Percentiles rank a stretch among this genome's conserved stretches.
These are phyloP conservation scores for Clarias pachynema DNA, from an alignment of 2,797 vertebrate species.

Conservation along the genomic window DNA sequence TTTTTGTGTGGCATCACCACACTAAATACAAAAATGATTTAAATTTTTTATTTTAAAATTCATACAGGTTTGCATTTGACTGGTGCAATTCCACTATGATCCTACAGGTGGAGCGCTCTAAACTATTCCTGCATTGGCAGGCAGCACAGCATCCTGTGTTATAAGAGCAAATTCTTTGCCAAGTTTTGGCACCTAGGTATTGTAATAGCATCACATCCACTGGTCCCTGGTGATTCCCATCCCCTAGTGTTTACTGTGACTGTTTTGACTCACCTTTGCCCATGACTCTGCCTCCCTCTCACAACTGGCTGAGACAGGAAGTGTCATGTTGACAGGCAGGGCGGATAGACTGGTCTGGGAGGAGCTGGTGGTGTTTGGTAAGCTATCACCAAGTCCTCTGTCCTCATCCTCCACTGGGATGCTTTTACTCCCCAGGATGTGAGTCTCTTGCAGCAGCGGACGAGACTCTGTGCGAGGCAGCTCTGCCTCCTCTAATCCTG, in stretches of 20 bases:
- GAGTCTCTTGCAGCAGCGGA: conserved; percentile 78
- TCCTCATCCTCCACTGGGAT: conserved; percentile 78
- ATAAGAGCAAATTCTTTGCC: no score
- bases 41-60: no score
- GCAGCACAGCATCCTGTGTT: no score
- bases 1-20: no score
- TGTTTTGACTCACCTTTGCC: conserved; percentile 34
- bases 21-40: no score
- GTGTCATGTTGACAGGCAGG: conserved; percentile 63
- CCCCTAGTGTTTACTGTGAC: neutral
- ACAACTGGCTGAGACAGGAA: conserved; percentile 60
- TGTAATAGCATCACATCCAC: no score
- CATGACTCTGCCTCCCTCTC: conserved; percentile 43
- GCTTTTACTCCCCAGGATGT: conserved; percentile 68
- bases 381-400: conserved; percentile 78
- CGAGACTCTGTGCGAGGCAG: conserved; percentile 70
- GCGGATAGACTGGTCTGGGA: conserved; percentile 80
- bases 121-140: no score
- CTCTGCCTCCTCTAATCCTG: conserved; percentile 71
- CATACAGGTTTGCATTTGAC: no score
- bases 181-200: no score
- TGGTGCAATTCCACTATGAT: no score
- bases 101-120: no score
- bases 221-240: no score
- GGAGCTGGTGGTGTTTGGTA: conserved; percentile 82